Conservation (phyloP, 2,888 invertebrate species). For the Cheilosia vulpina region DNA sequence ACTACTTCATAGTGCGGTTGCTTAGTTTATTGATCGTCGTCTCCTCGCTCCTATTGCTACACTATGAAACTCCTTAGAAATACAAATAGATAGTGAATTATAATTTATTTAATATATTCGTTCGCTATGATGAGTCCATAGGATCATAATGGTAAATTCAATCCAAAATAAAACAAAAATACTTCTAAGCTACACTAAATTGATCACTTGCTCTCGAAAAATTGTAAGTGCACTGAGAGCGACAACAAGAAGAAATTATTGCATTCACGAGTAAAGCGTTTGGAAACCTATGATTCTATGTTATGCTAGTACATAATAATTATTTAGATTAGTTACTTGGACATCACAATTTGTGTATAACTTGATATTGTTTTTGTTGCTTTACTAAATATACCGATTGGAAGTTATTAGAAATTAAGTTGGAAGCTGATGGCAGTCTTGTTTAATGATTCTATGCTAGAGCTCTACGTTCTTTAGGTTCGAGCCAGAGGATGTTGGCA, state of each 20-base stretch:
- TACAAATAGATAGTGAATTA: too few species aligned
- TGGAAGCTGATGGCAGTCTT: constrained; percentile 54
- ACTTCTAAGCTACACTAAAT: background rate
- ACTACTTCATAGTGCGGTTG: too few species aligned
- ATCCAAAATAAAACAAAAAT: background rate
- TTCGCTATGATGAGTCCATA: background rate
- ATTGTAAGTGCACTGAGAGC: background rate
- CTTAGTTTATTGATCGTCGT: too few species aligned
- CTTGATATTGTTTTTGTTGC: constrained; percentile 1
- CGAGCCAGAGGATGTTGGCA: constrained; percentile 89
- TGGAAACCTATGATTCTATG: constrained; percentile 68
- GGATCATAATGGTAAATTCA: background rate
- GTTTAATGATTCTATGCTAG: constrained; percentile 80
- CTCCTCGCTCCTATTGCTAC: too few species aligned
- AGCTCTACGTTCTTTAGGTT: constrained; percentile 92
- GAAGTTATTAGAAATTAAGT: constrained; percentile 43
- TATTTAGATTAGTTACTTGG: constrained; percentile 20
- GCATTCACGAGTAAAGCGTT: constrained; percentile 48
- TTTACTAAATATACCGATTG: background rate
- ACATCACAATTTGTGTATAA: constrained; percentile 52
- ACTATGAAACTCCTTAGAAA: too few species aligned
- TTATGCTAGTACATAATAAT: background rate
- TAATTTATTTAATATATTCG: background rate
- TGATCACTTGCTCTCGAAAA: constrained; percentile 25
- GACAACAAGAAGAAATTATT: constrained; percentile 43